Conservation (phyloP, 2,113 vertebrate genomes). For the Cricetomys ansorgei region DNA sequence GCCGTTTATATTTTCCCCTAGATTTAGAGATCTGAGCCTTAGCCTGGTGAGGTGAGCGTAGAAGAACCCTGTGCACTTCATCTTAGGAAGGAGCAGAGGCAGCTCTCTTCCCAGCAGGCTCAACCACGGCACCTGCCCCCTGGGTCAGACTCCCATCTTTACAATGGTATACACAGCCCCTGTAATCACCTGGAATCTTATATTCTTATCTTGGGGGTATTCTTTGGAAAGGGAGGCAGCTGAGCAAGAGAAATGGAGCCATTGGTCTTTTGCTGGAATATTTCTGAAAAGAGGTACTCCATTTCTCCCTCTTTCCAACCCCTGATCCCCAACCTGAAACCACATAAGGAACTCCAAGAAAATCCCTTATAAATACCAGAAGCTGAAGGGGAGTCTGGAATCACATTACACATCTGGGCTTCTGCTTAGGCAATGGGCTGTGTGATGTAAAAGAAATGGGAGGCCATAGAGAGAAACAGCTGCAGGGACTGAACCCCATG, state of each 20-base stretch:
- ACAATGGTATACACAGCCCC: neutral
- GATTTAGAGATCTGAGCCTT: neutral
- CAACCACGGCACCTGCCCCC: neutral
- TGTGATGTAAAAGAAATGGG: neutral
- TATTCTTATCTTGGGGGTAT: neutral
- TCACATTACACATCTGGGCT: no score
- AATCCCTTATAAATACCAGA: neutral
- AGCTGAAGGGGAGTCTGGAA: neutral
- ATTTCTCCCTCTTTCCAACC: neutral
- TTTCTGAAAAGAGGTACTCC: neutral
- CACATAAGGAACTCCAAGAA: neutral
- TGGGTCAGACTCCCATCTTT: neutral
- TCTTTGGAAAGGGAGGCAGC: neutral
- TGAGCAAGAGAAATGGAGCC: neutral
- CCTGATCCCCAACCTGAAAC: neutral
- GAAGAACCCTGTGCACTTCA: neutral
- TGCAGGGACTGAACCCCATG: neutral
- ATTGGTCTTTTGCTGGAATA: neutral
- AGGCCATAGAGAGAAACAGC: neutral
- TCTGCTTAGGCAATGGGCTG: neutral
- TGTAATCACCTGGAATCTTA: neutral
- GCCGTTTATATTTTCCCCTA: neutral
- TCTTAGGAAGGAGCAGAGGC: neutral
- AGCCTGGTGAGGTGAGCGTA: neutral
- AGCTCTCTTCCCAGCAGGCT: neutral